A percentile compares a stretch with the other conserved stretches of the same genome.
These are phyloP conservation scores for Neolamprologus modestus DNA, from an alignment of 2,113 vertebrate genomes.

Conservation along the genomic window DNA sequence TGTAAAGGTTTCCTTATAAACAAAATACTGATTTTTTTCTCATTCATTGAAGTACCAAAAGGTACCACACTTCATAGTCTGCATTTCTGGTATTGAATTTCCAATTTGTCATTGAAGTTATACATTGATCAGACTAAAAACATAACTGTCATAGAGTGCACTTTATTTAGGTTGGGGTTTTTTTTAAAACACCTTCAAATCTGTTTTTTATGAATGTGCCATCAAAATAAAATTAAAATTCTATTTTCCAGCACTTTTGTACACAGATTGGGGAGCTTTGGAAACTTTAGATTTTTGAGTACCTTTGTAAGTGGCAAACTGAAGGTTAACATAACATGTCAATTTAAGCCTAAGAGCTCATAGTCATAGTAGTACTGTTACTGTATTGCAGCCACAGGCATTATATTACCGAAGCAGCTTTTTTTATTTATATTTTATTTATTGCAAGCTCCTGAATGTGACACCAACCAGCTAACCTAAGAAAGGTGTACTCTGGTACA, in stretches of 20 bases:
- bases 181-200: neutral
- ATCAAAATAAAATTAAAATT: neutral
- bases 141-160: neutral
- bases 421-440: neutral
- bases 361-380: no score
- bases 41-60: neutral
- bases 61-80: neutral
- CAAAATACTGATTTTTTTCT: neutral
- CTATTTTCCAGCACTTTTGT: neutral
- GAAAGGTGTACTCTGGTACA: neutral
- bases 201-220: neutral
- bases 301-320: neutral
- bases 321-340: neutral
- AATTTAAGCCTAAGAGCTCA: neutral
- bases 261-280: neutral
- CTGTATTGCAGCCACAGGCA: neutral
- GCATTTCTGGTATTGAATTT: no score
- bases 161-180: fast-evolving
- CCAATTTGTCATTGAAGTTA: no score
- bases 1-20: neutral
- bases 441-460: neutral
- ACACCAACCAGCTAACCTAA: neutral
- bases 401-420: neutral
- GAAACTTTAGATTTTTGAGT: neutral
- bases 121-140: neutral